These are phyloP conservation scores for Botia almorhae DNA, from an alignment of 2,797 vertebrate species.

Conservation along the genomic window DNA sequence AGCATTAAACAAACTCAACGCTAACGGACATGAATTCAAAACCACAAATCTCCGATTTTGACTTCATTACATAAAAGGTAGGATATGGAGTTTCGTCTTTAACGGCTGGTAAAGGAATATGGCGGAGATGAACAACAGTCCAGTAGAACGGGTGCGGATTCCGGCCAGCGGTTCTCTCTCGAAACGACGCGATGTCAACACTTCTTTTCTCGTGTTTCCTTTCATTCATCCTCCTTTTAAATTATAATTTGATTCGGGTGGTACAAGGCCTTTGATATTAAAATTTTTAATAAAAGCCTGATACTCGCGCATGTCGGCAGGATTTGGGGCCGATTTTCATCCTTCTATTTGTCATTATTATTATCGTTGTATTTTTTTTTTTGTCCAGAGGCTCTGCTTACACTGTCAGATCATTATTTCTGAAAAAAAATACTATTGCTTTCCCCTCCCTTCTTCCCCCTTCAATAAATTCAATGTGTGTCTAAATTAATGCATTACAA, in stretches of 20 bases:
- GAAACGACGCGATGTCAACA: conserved; percentile 34
- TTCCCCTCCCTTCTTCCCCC: conserved; percentile 23
- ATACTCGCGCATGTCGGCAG: conserved; percentile 56
- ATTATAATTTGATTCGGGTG: conserved; percentile 54
- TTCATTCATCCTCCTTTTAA: conserved; percentile 37
- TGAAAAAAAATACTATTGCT: conserved; percentile 46
- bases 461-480: conserved; percentile 76
- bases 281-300: conserved; percentile 64
- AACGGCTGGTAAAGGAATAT: neutral
- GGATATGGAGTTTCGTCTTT: neutral
- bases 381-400: conserved; percentile 52
- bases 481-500: conserved; percentile 81
- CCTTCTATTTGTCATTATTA: conserved; percentile 69
- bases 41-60: too few relatives aligned
- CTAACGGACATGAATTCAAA: too few relatives aligned
- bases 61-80: too few relatives aligned
- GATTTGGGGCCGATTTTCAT: conserved; percentile 59
- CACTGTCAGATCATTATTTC: conserved; percentile 59
- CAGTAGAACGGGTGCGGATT: conserved; percentile 34
- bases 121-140: conserved; percentile 50
- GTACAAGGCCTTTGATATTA: conserved; percentile 64
- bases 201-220: conserved; percentile 29
- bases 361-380: conserved; percentile 50
- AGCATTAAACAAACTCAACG: too few relatives aligned
- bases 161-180: conserved; percentile 46